Evolutionary conservation across 2,888 invertebrate genomes (phyloP).

Genomic region (Andrena bucephala): DNA sequence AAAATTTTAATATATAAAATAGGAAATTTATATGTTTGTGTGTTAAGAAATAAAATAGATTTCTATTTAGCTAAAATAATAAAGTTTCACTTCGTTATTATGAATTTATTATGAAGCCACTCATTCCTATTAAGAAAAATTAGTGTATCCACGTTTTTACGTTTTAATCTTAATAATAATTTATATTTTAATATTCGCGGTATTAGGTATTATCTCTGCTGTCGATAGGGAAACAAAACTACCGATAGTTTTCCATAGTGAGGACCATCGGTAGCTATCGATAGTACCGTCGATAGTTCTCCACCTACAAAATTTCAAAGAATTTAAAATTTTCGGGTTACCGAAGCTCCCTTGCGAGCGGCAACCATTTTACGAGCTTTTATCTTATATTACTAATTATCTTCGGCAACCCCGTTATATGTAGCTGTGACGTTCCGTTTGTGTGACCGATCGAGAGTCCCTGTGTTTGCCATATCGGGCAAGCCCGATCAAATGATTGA

Average conservation of each 20-base stretch:
- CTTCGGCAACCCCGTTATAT: neutral
- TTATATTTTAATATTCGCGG: neutral
- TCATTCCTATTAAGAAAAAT: neutral
- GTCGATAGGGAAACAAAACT: neutral
- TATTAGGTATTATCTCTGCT: neutral
- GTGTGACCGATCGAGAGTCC: slow-evolving; percentile 8
- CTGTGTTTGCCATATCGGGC: slow-evolving; percentile 35
- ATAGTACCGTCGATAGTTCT: too few species aligned
- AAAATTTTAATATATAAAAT: too few species aligned
- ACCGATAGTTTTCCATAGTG: neutral
- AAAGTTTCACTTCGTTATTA: neutral
- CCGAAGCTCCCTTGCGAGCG: too few species aligned
- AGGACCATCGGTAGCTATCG: neutral
- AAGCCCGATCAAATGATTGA: slow-evolving; percentile 36
- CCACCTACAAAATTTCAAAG: too few species aligned
- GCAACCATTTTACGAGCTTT: too few species aligned
- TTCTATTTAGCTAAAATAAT: neutral
- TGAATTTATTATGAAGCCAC: neutral
- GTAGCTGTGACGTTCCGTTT: slow-evolving; percentile 15
- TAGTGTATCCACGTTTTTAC: neutral
- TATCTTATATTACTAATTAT: neutral
- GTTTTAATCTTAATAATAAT: neutral
- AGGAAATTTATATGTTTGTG: too few species aligned
- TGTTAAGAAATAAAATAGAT: too few species aligned
- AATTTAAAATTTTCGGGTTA: too few species aligned